These are phyloP conservation scores for Parauchenoglanis ngamensis DNA, from an alignment of 2,797 vertebrate species.

Conservation along the genomic window DNA sequence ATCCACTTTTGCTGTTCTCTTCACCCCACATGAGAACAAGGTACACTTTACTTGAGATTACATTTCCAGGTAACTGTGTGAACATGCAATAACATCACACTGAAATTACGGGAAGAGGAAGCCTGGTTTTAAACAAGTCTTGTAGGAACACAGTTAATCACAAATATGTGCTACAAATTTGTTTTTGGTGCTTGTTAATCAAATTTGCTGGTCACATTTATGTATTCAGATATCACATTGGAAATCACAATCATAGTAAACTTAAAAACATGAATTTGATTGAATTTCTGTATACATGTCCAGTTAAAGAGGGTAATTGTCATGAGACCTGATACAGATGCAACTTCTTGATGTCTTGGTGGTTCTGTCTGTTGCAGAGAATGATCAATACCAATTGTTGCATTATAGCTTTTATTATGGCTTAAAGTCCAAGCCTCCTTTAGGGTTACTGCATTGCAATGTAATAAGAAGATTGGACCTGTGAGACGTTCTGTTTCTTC, in stretches of 20 bases:
- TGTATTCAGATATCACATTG: background rate
- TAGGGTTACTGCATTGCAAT: background rate
- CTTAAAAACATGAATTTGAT: background rate
- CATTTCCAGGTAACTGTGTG: background rate
- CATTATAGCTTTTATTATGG: background rate
- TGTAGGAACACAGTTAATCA: background rate
- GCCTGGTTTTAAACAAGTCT: background rate
- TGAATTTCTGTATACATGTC: background rate
- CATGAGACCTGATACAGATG: background rate
- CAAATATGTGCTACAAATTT: background rate
- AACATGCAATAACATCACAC: background rate
- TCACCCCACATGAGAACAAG: constrained; percentile 85
- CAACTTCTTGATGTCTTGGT: background rate
- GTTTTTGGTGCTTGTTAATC: background rate
- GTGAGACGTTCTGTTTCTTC: background rate
- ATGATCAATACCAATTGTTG: background rate
- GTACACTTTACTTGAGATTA: constrained; percentile 60
- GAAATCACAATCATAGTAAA: background rate
- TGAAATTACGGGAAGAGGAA: background rate
- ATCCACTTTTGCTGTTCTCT: constrained; percentile 73
- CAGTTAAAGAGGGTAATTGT: background rate
- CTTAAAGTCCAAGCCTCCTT: background rate
- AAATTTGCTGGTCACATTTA: background rate
- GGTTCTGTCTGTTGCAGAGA: background rate
- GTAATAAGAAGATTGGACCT: background rate